Evolutionary conservation across 2,888 invertebrate genomes (phyloP), one percentile per base, ranked within the genome.

Genomic region (Aquatica leii): DNA sequence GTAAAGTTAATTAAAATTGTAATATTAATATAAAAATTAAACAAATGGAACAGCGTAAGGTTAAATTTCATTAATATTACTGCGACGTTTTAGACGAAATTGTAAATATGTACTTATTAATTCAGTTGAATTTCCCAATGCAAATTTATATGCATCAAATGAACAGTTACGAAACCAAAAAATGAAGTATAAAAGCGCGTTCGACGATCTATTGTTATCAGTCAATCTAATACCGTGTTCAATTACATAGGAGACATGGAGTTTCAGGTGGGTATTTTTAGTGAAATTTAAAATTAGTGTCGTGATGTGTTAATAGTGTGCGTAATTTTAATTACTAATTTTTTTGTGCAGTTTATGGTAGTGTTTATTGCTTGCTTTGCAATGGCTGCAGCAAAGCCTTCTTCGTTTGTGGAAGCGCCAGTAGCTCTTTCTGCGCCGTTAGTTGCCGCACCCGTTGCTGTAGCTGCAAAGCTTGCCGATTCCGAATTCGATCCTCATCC

Each of bases 401-500:
- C 57, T 14, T 51, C 54, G 8, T 24, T 4, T 24, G 66, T 70
- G 48, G 66, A 67, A 17, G 68, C 70, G 15, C 70, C 71, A 77
- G 73, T 65, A 40, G 72, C 71, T 40, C n/a, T n/a, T n/a, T n/a
- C n/a, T n/a, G 70, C 72, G 12, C 70, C 78, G 14, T 81, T 83
- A 67, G 82, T 79, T 12, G 69, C 73, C 15, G 65, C 79, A 2
- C 76, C 73, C 15, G 81, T 83, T 67, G 82, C 79, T 12, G 69
- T 73, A 15, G 65, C 79, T 1, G 76, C 74, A 0, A 82, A 77
- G 17, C 81, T 83, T 1, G 82, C 84, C 0, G 84, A 85, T 6
- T 85, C 85, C 14, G 86, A 86, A 41, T 86, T 85, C 76, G 87
- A 87, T 72, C 86, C 87, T 1, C 85, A 86, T 74, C 89, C 89